Percentiles rank a stretch among this genome's conserved stretches.
phyloP scores from a whole-genome alignment of 2,797 vertebrate species.

The Synaphobranchus kaupii region DNA sequence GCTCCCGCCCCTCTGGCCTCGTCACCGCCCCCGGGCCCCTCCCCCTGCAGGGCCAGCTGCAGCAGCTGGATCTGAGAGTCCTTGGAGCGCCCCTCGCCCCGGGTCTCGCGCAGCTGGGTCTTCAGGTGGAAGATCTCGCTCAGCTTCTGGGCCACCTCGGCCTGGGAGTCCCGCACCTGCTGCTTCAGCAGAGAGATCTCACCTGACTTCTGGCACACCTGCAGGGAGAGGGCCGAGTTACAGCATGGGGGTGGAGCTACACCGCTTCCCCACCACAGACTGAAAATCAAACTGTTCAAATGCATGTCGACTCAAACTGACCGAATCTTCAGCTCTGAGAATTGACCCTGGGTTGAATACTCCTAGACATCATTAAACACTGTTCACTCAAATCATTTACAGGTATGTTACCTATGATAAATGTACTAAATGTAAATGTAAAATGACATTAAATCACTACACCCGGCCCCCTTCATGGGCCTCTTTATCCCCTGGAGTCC shows the following conservation, averaged over 20 bases:
- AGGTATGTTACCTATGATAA: background rate
- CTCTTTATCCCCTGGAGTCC: too few relatives aligned
- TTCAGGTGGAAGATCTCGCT: conserved; percentile 93
- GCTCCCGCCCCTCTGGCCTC: conserved; percentile 47
- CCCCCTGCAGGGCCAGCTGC: conserved; percentile 72
- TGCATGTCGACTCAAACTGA: background rate
- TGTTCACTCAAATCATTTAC: background rate
- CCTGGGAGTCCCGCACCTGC: conserved; percentile 91
- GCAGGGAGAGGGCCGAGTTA: background rate
- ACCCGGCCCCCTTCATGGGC: too few relatives aligned
- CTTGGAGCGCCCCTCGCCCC: conserved; percentile 76
- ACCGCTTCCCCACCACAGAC: background rate
- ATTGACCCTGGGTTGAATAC: background rate
- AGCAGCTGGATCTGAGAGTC: conserved; percentile 82
- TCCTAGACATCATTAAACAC: background rate
- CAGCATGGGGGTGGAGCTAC: background rate
- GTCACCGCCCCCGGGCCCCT: conserved; percentile 49
- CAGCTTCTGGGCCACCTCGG: conserved; percentile 91
- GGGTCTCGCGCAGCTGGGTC: conserved; percentile 86
- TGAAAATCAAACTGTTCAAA: background rate
- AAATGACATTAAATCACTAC: background rate
- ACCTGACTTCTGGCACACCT: conserved; percentile 97
- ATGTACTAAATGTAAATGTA: background rate
- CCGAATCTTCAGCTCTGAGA: background rate
- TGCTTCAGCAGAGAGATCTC: conserved; percentile 96